phyloP scores from a whole-genome alignment of 2,113 vertebrate species.

The Hippocampus guttulatus region DNA sequence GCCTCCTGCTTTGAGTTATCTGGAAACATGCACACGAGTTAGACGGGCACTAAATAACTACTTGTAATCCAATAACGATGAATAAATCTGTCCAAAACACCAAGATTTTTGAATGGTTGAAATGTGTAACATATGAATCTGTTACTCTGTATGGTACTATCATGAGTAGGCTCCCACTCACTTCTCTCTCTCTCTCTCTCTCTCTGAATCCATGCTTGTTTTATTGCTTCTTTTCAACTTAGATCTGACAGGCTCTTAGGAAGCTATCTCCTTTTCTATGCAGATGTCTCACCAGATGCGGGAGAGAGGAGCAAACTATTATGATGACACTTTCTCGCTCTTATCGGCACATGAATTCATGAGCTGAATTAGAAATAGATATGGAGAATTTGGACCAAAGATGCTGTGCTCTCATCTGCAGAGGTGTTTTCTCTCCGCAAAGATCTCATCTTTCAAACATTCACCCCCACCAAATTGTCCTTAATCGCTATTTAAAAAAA shows the following conservation, averaged over 20 bases:
- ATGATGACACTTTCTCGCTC: conserved; percentile 1
- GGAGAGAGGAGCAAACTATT: neutral
- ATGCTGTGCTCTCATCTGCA: neutral
- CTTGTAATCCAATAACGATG: neutral
- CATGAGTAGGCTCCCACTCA: neutral
- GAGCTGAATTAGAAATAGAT: neutral
- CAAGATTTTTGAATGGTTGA: neutral
- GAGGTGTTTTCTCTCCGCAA: neutral
- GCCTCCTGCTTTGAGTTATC: neutral
- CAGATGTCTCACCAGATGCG: neutral
- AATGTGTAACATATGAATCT: neutral
- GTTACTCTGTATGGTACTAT: neutral
- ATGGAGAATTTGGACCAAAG: neutral
- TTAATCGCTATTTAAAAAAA: neutral
- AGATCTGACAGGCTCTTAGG: neutral
- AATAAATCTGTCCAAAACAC: neutral
- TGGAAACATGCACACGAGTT: neutral
- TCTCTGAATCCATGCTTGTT: neutral
- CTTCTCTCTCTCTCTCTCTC: neutral
- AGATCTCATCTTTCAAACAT: neutral
- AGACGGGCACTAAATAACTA: neutral
- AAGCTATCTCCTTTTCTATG: neutral
- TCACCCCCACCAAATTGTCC: neutral
- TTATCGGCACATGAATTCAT: neutral
- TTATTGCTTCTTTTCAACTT: neutral